phyloP scores from a whole-genome alignment of 2,113 vertebrate genomes.

The Echinops telfairi region DNA sequence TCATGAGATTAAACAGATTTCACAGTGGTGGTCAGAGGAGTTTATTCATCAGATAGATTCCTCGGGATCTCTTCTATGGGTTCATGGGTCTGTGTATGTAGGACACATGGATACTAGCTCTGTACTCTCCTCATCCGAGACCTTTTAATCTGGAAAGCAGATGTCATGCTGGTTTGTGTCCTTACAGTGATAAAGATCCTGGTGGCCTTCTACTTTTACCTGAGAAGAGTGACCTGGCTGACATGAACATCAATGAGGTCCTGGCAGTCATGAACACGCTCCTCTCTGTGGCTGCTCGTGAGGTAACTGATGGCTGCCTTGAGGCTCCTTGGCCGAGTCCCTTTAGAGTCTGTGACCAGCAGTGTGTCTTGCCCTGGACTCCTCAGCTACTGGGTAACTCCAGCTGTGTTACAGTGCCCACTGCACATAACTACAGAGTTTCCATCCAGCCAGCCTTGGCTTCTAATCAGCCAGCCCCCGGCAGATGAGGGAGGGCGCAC shows the following conservation, averaged over 20 bases:
- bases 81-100: not conserved
- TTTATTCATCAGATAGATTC: not conserved
- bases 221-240: slow-evolving; percentile 90
- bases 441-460: not conserved
- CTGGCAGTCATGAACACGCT: slow-evolving; percentile 94
- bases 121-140: not conserved
- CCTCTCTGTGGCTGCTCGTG: slow-evolving; percentile 92
- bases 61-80: not conserved
- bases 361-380: not conserved
- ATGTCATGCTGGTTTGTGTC: slow-evolving; percentile 36
- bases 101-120: not conserved
- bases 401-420: not conserved
- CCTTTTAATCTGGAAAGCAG: not conserved
- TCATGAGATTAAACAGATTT: not conserved
- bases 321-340: not conserved
- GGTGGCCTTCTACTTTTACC: slow-evolving; percentile 95
- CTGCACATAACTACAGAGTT: not conserved
- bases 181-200: slow-evolving; percentile 94
- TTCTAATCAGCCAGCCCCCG: not conserved
- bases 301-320: slow-evolving; percentile 86
- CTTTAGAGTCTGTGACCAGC: not conserved
- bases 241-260: slow-evolving; percentile 91
- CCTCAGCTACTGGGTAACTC: not conserved
- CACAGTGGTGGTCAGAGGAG: not conserved
- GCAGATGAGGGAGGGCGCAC: not conserved